These are phyloP conservation scores for Ctenochaetus hawaiiensis DNA, from an alignment of 2,797 vertebrate species.

Conservation along the genomic window DNA sequence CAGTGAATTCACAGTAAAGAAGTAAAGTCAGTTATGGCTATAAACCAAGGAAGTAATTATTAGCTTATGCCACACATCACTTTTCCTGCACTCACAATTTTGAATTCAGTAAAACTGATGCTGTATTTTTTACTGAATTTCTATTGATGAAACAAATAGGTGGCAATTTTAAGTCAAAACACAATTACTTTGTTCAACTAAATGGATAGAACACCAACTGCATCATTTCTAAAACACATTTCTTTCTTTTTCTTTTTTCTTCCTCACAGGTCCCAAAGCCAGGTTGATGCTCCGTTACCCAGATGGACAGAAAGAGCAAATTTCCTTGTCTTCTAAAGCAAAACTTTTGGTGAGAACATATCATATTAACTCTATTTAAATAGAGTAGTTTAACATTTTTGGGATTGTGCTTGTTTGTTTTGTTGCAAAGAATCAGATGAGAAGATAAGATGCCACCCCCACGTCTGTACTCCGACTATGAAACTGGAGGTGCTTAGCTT, in stretches of 20 bases:
- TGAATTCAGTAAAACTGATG: no score
- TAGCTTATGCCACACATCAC: no score
- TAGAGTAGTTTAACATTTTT: not conserved
- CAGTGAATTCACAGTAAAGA: no score
- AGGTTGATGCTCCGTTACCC: conserved; percentile 98
- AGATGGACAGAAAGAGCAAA: conserved; percentile 98
- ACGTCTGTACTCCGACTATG: not conserved
- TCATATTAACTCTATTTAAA: not conserved
- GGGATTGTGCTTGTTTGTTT: not conserved
- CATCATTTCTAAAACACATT: no score
- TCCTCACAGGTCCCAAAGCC: conserved; percentile 93
- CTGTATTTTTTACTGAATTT: no score
- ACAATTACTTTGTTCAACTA: no score
- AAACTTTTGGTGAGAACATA: conserved; percentile 92
- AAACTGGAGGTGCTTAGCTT: not conserved
- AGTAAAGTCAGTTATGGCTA: no score
- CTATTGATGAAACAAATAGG: no score
- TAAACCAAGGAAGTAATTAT: no score
- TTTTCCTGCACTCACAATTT: no score
- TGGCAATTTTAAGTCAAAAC: no score
- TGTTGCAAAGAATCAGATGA: not conserved
- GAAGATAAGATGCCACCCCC: not conserved
- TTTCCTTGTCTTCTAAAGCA: conserved; percentile 95
- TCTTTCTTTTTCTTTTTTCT: conserved; percentile 2
- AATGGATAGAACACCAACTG: no score